Conservation (phyloP, 2,113 vertebrate genomes). For the Archilochus colubris region DNA sequence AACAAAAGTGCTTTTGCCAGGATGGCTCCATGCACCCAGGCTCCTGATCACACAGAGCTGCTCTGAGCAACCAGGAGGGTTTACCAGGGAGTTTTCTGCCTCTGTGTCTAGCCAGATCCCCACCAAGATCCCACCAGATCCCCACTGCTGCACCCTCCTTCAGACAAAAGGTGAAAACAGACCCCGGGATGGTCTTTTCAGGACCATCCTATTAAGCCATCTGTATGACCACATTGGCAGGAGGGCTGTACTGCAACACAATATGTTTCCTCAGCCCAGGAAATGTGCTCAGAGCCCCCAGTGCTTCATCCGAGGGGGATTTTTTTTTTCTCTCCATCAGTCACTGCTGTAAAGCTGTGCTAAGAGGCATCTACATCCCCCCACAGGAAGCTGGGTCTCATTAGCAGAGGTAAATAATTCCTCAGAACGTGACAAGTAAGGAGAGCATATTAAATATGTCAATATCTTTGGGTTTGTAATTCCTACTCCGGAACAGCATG, state of each 20-base stretch:
- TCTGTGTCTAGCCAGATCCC: background rate
- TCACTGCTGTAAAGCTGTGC: background rate
- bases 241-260: slow-evolving; percentile 22
- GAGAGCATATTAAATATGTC: slow-evolving; percentile 34
- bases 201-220: background rate
- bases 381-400: slow-evolving; percentile 57
- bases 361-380: slow-evolving; percentile 38
- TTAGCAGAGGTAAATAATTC: slow-evolving; percentile 55
- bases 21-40: fast-evolving
- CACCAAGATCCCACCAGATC: fast-evolving
- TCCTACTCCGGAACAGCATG: background rate
- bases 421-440: slow-evolving; percentile 49
- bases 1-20: background rate
- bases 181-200: background rate
- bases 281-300: background rate
- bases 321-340: background rate
- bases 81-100: background rate
- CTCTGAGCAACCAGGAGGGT: background rate
- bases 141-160: background rate
- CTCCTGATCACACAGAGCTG: background rate
- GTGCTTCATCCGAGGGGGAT: background rate
- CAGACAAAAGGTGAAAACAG: background rate
- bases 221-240: slow-evolving; percentile 9
- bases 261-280: slow-evolving; percentile 17
- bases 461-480: background rate